phyloP scores from a whole-genome alignment of 2,888 invertebrate species.

The Cataglyphis livida region DNA sequence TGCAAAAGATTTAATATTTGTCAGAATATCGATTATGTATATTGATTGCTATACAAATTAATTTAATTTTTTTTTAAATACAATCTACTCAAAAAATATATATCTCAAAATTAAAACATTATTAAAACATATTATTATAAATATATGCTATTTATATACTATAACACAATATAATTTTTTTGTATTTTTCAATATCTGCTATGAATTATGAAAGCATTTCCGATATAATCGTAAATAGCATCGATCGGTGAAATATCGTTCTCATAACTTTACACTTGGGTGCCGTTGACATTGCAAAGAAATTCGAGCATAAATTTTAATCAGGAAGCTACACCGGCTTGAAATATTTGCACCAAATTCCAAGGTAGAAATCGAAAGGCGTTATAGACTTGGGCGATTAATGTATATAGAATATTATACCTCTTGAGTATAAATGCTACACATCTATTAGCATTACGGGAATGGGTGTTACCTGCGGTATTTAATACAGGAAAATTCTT shows the following conservation, averaged over 20 bases:
- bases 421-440: conserved; percentile 45
- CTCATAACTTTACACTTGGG: conserved; percentile 22
- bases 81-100: not conserved
- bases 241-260: conserved; percentile 8
- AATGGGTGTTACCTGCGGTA: conserved; percentile 74
- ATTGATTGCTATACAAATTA: not conserved
- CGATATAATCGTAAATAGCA: conserved; percentile 12
- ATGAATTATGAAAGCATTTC: conserved; percentile 5
- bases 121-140: not conserved
- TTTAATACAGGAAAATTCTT: conserved; percentile 67
- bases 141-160: not conserved
- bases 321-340: conserved; percentile 17
- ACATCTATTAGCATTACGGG: conserved; percentile 57
- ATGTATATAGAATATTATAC: conserved; percentile 62
- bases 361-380: conserved; percentile 68
- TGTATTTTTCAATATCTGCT: not conserved
- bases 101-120: not conserved
- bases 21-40: no score
- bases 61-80: not conserved
- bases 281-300: conserved; percentile 49
- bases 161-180: no score
- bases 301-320: conserved; percentile 42
- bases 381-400: conserved; percentile 60
- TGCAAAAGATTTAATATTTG: no score
- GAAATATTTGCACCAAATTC: conserved; percentile 55